These are phyloP conservation scores for Papilio aristodemus DNA, from an alignment of 1,140 invertebrate genomes.

Conservation along the genomic window DNA sequence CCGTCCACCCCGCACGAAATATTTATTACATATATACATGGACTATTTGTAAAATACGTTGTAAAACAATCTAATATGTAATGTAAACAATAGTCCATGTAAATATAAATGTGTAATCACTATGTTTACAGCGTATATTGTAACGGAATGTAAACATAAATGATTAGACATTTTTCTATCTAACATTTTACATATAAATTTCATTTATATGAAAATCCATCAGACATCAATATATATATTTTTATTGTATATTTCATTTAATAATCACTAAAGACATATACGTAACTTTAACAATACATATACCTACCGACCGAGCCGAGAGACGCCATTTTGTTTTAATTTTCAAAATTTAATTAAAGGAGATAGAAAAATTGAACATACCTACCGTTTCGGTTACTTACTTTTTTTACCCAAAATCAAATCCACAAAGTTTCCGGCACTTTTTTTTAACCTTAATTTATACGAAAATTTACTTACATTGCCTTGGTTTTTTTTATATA, in stretches of 20 bases:
- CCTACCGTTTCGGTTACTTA: slow-evolving; percentile 50
- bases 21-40: slow-evolving; percentile 1
- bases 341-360: slow-evolving; percentile 20
- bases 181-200: slow-evolving; percentile 15
- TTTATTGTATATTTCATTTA: not conserved
- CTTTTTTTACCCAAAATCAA: slow-evolving; percentile 36
- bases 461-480: slow-evolving; percentile 36
- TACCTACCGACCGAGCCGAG: slow-evolving; percentile 67
- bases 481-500: slow-evolving; percentile 26
- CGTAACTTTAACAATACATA: not conserved
- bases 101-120: slow-evolving; percentile 19
- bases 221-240: not conserved
- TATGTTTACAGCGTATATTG: not conserved
- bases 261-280: slow-evolving; percentile 36
- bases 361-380: slow-evolving; percentile 38
- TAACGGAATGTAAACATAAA: not conserved
- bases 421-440: slow-evolving; percentile 34
- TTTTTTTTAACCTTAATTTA: slow-evolving; percentile 30
- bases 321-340: slow-evolving; percentile 42
- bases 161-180: slow-evolving; percentile 11
- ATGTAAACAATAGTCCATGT: slow-evolving; percentile 34
- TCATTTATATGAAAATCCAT: not conserved
- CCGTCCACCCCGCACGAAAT: slow-evolving; percentile 16
- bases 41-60: slow-evolving; percentile 15
- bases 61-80: slow-evolving; percentile 24